Percentiles rank a stretch among this genome's conserved stretches.
Evolutionary conservation across 2,113 vertebrate species (phyloP).

Genomic region (Rhagologus leucostigma): DNA sequence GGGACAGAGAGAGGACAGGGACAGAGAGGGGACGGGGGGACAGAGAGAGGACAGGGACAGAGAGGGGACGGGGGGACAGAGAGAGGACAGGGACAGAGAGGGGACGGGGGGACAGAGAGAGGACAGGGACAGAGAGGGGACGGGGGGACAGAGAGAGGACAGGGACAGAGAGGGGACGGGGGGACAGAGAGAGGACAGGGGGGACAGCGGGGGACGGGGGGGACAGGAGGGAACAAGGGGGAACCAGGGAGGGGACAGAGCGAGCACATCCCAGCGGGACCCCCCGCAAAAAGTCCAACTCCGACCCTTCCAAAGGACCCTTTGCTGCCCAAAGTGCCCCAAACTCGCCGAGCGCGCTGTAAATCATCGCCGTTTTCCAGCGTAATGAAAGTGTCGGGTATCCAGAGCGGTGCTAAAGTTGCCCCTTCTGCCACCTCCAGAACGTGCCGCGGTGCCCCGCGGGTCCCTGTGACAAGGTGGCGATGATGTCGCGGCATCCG

Average conservation of each 20-base stretch:
- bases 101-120: not conserved
- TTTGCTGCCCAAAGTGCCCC: not conserved
- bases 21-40: no score
- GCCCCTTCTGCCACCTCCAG: not conserved
- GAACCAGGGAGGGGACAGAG: not conserved
- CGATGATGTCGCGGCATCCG: rapidly evolving
- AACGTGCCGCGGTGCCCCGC: rapidly evolving
- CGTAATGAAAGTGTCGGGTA: rapidly evolving
- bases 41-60: no score
- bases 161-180: no score
- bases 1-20: no score
- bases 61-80: not conserved
- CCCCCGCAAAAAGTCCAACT: rapidly evolving
- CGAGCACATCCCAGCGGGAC: not conserved
- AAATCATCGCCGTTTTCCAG: not conserved
- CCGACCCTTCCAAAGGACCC: not conserved
- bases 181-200: not conserved
- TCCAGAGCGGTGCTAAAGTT: rapidly evolving
- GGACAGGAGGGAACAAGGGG: no score
- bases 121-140: not conserved
- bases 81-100: no score
- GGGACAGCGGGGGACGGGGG: no score
- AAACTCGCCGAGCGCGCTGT: not conserved
- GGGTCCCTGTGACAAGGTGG: rapidly evolving
- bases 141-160: no score